Evolutionary conservation across 1,140 invertebrate species (phyloP).

Genomic region (Lerema accius): DNA sequence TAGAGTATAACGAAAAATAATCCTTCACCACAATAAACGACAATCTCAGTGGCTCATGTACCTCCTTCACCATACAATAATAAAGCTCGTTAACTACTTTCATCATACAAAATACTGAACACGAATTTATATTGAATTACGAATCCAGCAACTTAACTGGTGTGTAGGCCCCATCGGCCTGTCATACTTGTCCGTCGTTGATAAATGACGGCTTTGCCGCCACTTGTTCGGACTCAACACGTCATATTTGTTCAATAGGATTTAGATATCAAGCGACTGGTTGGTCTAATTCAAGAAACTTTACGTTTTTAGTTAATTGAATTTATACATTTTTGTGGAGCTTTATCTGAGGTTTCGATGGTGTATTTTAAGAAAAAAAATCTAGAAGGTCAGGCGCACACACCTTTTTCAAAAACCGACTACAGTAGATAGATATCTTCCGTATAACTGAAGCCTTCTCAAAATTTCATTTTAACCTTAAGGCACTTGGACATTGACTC

Average conservation of each 20-base stretch:
- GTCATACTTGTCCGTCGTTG: slow-evolving; percentile 59
- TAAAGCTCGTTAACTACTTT: background rate
- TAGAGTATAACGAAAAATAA: too few species aligned
- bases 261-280: slow-evolving; percentile 52
- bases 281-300: slow-evolving; percentile 16
- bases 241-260: slow-evolving; percentile 70
- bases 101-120: background rate
- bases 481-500: too few species aligned
- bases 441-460: too few species aligned
- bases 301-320: slow-evolving; percentile 4
- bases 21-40: too few species aligned
- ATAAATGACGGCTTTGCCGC: slow-evolving; percentile 62
- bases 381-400: too few species aligned
- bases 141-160: slow-evolving; percentile 2
- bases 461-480: too few species aligned
- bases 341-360: too few species aligned
- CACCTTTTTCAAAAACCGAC: too few species aligned
- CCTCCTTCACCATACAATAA: background rate
- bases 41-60: background rate
- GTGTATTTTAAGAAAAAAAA: too few species aligned
- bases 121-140: slow-evolving; percentile 1
- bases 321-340: too few species aligned
- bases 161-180: slow-evolving; percentile 33
- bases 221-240: slow-evolving; percentile 56
- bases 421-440: too few species aligned